phyloP scores from a whole-genome alignment of 2,888 invertebrate genomes.

The Eupeodes luniger region DNA sequence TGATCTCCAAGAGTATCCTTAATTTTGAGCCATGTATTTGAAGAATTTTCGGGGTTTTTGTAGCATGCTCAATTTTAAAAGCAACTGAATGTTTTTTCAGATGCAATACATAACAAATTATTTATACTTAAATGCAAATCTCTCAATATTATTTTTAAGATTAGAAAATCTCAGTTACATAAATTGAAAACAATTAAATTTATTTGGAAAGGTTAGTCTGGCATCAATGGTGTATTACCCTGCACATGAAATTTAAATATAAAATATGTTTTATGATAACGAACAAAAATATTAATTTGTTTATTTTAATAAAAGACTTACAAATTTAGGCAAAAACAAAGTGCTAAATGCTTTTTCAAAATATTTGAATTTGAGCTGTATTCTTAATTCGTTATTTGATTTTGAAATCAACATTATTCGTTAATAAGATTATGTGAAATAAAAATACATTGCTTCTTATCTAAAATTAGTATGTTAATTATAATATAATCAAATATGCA shows the following conservation, averaged over 20 bases:
- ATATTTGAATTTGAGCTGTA: constrained; percentile 49
- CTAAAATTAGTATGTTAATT: background rate
- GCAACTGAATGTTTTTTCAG: too few relatives aligned
- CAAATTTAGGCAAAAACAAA: background rate
- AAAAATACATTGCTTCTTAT: background rate
- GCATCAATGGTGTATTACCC: background rate
- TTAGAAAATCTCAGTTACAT: too few relatives aligned
- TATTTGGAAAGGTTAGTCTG: background rate
- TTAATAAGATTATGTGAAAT: constrained; percentile 2
- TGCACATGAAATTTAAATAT: background rate
- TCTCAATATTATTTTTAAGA: too few relatives aligned
- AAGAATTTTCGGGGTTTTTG: too few relatives aligned
- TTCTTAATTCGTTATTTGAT: constrained; percentile 3
- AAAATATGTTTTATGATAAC: constrained; percentile 19
- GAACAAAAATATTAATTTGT: constrained; percentile 21
- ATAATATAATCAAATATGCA: constrained; percentile 25
- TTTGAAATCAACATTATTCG: background rate
- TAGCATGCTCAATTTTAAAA: too few relatives aligned
- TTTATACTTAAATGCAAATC: too few relatives aligned
- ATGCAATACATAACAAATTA: too few relatives aligned
- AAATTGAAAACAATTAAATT: too few relatives aligned
- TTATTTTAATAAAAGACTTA: background rate
- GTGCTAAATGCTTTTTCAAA: constrained; percentile 21
- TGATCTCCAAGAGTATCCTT: too few relatives aligned
- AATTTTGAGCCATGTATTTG: too few relatives aligned